Evolutionary conservation across 2,113 vertebrate species (phyloP), one percentile per base, ranked within the genome.

Genomic region (Ctenodactylus gundi): DNA sequence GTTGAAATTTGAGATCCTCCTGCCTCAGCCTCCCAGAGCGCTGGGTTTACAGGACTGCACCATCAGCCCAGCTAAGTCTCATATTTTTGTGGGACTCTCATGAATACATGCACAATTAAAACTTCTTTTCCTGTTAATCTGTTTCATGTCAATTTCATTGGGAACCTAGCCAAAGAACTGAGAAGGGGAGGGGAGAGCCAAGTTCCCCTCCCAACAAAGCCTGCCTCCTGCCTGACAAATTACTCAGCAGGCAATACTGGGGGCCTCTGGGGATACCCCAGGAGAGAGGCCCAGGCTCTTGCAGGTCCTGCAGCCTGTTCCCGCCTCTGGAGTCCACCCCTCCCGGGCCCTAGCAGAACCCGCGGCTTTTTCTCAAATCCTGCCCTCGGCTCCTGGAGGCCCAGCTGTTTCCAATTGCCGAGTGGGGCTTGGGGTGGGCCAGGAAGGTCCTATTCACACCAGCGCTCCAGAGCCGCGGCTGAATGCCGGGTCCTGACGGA

Each of bases 401-500:
- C 90, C 96, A 96, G 94, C 93, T 97, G 95, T 95, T 96, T 97
- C 51, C 93, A 87, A 94, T 95, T 94, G 76, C 62, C 31, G 81
- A 46, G 29, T 3, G 15, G 41, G n/a, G 68, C 83, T 21, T 90
- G 64, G 72, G 84, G 87, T 14, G 70, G 81, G 76, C 70, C 27
- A 80, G 89, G 81, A 81, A 51, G 75, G 84, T 58, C 77, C 82
- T 58, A 36, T 97, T 64, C 90, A 91, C 91, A 93, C 83, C 91
- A 70, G 88, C 53, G 82, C 96, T 93, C 91, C 83, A 93, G 5
- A 72, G 36, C 62, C 75, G 31, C 21, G 29, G 65, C 53, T 12
- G 64, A 86, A 90, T 58, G 85, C 93, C 65, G 78, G 92, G 88
- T 97, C 94, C 93, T 75, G 70, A 80, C 94, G 75, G 91, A 97